phyloP scores from a whole-genome alignment of 2,888 invertebrate genomes.

The Xylocampa areola region DNA sequence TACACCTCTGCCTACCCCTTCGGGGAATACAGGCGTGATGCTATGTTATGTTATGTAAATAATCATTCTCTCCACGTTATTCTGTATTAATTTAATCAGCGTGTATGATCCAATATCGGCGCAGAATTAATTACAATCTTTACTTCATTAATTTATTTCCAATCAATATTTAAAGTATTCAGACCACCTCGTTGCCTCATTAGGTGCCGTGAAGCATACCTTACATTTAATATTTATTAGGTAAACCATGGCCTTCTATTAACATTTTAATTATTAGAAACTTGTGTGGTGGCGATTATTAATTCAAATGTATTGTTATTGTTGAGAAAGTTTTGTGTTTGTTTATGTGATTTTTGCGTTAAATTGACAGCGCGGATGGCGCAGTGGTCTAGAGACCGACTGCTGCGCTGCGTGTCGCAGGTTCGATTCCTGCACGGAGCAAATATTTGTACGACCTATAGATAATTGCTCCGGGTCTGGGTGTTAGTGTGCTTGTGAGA shows the following conservation, averaged over 20 bases:
- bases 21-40: no score
- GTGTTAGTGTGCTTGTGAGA: no score
- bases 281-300: slow-evolving; percentile 1
- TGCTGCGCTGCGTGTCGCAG: no score
- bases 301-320: slow-evolving; percentile 17
- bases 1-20: no score
- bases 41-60: no score
- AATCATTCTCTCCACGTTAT: no score
- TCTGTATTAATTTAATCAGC: no score
- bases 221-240: slow-evolving; percentile 27
- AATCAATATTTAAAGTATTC: slow-evolving; percentile 38
- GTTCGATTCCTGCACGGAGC: no score
- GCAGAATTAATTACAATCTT: slow-evolving; percentile 26
- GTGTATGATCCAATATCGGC: slow-evolving; percentile 27
- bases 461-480: no score
- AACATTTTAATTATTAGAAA: slow-evolving; percentile 33
- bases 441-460: no score
- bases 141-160: slow-evolving; percentile 38
- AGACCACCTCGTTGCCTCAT: slow-evolving; percentile 34
- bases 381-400: no score
- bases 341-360: background rate
- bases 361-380: no score
- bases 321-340: slow-evolving; percentile 5
- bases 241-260: slow-evolving; percentile 12
- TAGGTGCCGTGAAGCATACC: slow-evolving; percentile 23